Evolutionary conservation across 2,113 vertebrate species (phyloP).

Genomic region (Leptobrachium leishanense): DNA sequence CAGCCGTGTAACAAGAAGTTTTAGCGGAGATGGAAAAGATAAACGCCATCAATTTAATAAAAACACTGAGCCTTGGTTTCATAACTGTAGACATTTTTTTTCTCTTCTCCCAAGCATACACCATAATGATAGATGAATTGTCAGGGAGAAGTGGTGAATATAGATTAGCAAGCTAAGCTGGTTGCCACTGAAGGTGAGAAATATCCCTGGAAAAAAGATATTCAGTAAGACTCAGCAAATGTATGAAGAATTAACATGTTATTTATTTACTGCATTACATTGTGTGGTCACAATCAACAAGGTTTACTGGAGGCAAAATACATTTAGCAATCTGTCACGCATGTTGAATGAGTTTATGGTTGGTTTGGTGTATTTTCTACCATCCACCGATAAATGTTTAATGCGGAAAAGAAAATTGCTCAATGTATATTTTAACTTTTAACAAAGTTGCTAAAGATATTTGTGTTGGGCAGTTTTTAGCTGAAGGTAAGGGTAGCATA

Average conservation of each 20-base stretch:
- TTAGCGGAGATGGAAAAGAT: slow-evolving; percentile 48
- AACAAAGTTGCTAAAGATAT: too few relatives aligned
- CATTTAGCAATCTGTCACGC: too few relatives aligned
- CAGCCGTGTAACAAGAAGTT: slow-evolving; percentile 49
- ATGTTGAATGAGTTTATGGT: too few relatives aligned
- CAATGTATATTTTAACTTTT: too few relatives aligned
- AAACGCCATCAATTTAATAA: slow-evolving; percentile 50
- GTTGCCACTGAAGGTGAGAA: slow-evolving; percentile 27
- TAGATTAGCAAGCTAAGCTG: slow-evolving; percentile 38
- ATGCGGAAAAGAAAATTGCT: too few relatives aligned
- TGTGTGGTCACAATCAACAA: not conserved
- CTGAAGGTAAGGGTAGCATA: too few relatives aligned
- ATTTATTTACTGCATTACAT: not conserved
- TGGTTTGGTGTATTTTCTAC: too few relatives aligned
- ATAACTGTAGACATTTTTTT: slow-evolving; percentile 41
- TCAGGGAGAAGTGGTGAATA: slow-evolving; percentile 39
- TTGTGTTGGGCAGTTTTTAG: too few relatives aligned
- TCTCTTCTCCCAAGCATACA: slow-evolving; percentile 31
- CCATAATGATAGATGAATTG: slow-evolving; percentile 43
- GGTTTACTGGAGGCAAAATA: too few relatives aligned
- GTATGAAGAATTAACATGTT: not conserved
- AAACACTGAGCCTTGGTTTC: slow-evolving; percentile 38
- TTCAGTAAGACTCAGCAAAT: not conserved
- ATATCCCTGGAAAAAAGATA: not conserved
- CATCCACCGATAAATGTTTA: too few relatives aligned